phyloP scores from a whole-genome alignment of 2,888 invertebrate species.

The Ennomos fuscantarius region DNA sequence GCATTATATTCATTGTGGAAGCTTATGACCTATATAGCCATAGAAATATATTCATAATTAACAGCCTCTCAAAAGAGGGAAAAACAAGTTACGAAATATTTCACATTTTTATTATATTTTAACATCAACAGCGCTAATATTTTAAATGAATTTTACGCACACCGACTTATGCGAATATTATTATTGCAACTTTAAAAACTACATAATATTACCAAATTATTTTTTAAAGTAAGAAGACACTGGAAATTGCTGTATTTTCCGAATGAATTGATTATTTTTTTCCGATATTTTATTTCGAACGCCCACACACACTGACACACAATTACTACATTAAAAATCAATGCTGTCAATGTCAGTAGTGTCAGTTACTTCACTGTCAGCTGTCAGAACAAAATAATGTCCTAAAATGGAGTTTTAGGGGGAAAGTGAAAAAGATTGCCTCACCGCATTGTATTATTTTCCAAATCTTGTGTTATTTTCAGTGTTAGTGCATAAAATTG shows the following conservation, averaged over 20 bases:
- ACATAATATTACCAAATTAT: no score
- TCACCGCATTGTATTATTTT: no score
- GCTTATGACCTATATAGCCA: conserved; percentile 11
- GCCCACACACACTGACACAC: conserved; percentile 33
- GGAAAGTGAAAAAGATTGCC: no score
- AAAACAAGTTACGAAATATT: conserved; percentile 18
- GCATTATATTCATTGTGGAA: conserved; percentile 94
- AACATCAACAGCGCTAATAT: conserved; percentile 29
- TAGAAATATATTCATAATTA: conserved; percentile 8
- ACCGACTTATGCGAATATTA: not conserved
- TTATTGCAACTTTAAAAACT: no score
- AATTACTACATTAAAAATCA: conserved; percentile 10
- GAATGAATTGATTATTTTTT: conserved; percentile 38
- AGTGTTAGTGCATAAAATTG: no score
- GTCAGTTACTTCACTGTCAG: no score
- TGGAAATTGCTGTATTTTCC: conserved; percentile 11
- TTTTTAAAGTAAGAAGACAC: conserved; percentile 3
- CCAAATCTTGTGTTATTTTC: no score
- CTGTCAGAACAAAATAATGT: not conserved
- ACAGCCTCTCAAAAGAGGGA: conserved; percentile 3
- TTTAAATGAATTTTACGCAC: conserved; percentile 4
- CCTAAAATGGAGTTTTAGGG: no score
- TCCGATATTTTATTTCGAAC: conserved; percentile 22
- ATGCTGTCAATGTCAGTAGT: not conserved
- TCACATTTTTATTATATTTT: conserved; percentile 18